Conservation (phyloP, 2,888 invertebrate species). For the Didymodactylos carnosus region DNA sequence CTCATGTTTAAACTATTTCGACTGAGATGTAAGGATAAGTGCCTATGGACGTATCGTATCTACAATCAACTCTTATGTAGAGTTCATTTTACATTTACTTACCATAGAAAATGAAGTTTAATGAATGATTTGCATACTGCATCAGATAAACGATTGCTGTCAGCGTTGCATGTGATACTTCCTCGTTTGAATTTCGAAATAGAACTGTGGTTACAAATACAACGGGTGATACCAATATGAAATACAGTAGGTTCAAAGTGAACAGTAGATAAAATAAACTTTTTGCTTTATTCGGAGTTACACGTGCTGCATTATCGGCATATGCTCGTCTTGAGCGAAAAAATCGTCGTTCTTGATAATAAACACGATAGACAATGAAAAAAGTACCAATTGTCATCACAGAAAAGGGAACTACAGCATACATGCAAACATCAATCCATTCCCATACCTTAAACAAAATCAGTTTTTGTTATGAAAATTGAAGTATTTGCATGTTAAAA, state of each 20-base stretch:
- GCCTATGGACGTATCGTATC: too few species aligned
- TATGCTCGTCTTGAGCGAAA: background rate
- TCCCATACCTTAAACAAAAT: slow-evolving; percentile 2
- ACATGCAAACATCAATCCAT: slow-evolving; percentile 8
- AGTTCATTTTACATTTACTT: too few species aligned
- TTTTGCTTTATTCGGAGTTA: slow-evolving; percentile 2
- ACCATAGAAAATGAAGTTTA: slow-evolving; percentile 13
- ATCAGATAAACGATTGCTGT: slow-evolving; percentile 8
- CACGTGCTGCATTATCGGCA: background rate
- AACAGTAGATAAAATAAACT: slow-evolving; percentile 7
- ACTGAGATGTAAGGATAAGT: too few species aligned
- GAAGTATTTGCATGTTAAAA: too few species aligned
- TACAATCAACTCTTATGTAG: too few species aligned
- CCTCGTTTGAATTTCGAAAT: background rate
- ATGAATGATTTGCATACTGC: slow-evolving; percentile 14
- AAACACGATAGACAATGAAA: slow-evolving; percentile 6
- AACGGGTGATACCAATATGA: slow-evolving; percentile 7
- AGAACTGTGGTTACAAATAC: slow-evolving; percentile 1
- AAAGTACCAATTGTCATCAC: slow-evolving; percentile 11
- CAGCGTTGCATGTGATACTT: background rate
- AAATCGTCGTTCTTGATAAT: background rate
- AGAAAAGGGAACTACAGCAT: slow-evolving; percentile 9
- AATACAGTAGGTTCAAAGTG: slow-evolving; percentile 8
- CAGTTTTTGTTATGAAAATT: too few species aligned
- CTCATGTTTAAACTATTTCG: too few species aligned